phyloP scores from a whole-genome alignment of 2,888 invertebrate genomes.

The Hipparchia semele region DNA sequence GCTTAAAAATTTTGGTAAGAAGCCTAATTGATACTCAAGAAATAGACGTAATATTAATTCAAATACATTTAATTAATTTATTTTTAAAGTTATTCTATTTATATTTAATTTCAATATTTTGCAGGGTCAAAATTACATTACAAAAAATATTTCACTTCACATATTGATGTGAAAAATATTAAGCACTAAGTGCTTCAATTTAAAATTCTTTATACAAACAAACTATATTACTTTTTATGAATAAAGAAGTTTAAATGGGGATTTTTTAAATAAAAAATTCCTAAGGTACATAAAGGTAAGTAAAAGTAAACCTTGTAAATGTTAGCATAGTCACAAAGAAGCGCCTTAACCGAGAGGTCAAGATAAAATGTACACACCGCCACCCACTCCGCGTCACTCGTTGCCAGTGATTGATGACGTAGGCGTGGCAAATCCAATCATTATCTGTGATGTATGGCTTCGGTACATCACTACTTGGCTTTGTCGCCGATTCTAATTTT shows the following conservation, averaged over 20 bases:
- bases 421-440: slow-evolving; percentile 82
- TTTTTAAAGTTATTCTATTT: too few relatives aligned
- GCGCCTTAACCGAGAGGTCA: slow-evolving; percentile 54
- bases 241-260: background rate
- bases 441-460: slow-evolving; percentile 80
- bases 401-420: slow-evolving; percentile 79
- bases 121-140: too few relatives aligned
- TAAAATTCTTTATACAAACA: too few relatives aligned
- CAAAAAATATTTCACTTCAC: too few relatives aligned
- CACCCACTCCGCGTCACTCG: slow-evolving; percentile 66
- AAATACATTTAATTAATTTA: too few relatives aligned
- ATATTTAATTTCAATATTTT: too few relatives aligned
- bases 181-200: too few relatives aligned
- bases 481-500: slow-evolving; percentile 26
- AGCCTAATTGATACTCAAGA: too few relatives aligned
- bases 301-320: background rate
- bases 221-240: too few relatives aligned
- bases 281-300: background rate
- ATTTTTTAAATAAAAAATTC: background rate
- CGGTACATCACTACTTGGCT: slow-evolving; percentile 70
- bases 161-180: too few relatives aligned
- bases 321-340: slow-evolving; percentile 15
- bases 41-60: too few relatives aligned
- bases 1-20: too few relatives aligned
- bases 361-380: slow-evolving; percentile 50